A percentile compares a stretch with the other conserved stretches of the same genome.
These are phyloP conservation scores for Philhelius pedissequus DNA, from an alignment of 2,888 invertebrate species.

Conservation along the genomic window DNA sequence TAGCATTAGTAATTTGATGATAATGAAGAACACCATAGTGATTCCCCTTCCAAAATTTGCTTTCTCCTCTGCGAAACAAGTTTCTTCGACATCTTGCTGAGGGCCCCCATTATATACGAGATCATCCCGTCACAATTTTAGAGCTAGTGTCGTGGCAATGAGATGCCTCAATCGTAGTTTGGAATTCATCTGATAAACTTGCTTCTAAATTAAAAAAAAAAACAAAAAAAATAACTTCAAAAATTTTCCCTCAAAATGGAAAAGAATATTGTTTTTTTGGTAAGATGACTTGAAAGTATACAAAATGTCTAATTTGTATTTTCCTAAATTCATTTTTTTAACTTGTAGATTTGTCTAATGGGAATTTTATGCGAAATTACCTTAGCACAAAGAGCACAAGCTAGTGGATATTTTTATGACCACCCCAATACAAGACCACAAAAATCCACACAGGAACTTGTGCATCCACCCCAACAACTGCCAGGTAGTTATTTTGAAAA, in stretches of 20 bases:
- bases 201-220: background rate
- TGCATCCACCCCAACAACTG: background rate
- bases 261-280: conserved; percentile 38
- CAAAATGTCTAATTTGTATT: background rate
- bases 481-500: too few relatives aligned
- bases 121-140: background rate
- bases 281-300: conserved; percentile 6
- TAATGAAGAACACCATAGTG: background rate
- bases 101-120: background rate
- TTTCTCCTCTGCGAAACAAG: conserved; percentile 30
- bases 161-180: conserved; percentile 30
- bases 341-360: conserved; percentile 25
- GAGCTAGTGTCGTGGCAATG: background rate
- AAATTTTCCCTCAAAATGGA: background rate
- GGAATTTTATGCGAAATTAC: background rate
- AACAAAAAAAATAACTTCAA: background rate
- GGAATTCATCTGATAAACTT: background rate
- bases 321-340: background rate
- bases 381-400: background rate
- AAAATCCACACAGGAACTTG: background rate
- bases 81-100: conserved; percentile 9
- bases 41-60: conserved; percentile 4
- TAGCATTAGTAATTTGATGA: conserved; percentile 8
- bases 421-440: background rate
- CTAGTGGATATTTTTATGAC: conserved; percentile 36